phyloP scores from a whole-genome alignment of 2,113 vertebrate genomes.

The Abramis brama region DNA sequence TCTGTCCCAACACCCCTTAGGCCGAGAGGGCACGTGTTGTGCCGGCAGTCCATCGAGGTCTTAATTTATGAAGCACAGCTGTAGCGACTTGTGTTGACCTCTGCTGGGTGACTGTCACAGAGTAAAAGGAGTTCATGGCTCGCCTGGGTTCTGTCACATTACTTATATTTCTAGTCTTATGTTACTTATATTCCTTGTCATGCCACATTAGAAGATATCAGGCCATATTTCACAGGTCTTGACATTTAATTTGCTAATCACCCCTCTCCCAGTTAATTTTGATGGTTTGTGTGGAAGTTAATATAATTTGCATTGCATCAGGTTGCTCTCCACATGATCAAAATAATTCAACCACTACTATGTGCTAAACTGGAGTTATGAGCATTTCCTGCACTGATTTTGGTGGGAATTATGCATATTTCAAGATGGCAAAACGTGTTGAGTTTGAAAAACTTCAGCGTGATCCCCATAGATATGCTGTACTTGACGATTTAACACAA shows the following conservation, averaged over 20 bases:
- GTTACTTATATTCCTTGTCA: not conserved
- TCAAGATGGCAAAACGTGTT: not conserved
- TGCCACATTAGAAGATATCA: not conserved
- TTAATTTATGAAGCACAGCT: constrained; percentile 62
- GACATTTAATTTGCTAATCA: not conserved
- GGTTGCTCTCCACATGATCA: not conserved
- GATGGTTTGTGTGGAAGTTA: not conserved
- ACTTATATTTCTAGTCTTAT: constrained; percentile 14
- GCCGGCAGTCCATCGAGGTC: constrained; percentile 23
- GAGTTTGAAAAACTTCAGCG: not conserved
- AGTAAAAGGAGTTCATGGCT: not conserved
- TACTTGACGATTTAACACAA: not conserved
- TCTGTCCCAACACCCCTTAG: constrained; percentile 13
- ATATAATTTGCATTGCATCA: not conserved
- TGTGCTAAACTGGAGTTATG: not conserved
- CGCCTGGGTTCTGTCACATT: not conserved
- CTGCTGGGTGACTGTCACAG: not conserved
- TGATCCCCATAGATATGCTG: not conserved
- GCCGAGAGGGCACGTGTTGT: constrained; percentile 48
- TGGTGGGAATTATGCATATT: not conserved
- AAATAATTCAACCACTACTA: not conserved
- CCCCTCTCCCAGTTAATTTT: not conserved
- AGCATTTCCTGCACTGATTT: not conserved
- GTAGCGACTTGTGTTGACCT: constrained; percentile 50
- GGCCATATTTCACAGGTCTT: not conserved